Percentiles rank a stretch among this genome's conserved stretches.
Evolutionary conservation across 2,888 invertebrate species (phyloP).

Genomic region (Onthophagus sagittarius): DNA sequence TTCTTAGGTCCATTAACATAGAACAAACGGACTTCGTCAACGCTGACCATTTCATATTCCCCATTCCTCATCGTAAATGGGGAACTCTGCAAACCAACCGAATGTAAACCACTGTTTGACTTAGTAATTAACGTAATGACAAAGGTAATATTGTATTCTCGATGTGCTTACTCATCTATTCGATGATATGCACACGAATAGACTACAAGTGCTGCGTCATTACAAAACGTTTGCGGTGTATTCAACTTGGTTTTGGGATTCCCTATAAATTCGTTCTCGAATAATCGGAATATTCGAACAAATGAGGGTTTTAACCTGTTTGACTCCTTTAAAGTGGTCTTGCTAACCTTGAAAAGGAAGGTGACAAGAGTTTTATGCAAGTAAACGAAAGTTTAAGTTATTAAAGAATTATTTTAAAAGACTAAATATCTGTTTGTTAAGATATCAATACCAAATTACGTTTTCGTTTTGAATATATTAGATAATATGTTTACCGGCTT

Average conservation of each 20-base stretch:
- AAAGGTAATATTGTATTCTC: not conserved
- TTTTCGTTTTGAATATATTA: no score
- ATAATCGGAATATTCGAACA: no score
- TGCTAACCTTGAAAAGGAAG: no score
- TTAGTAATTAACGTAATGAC: not conserved
- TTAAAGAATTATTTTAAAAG: no score
- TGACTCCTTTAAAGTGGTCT: no score
- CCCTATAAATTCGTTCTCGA: not conserved
- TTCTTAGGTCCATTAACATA: not conserved
- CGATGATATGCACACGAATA: not conserved
- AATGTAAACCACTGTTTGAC: not conserved
- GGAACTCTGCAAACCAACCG: not conserved
- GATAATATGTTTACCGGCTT: no score
- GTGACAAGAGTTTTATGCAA: no score
- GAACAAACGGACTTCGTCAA: not conserved
- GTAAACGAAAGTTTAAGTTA: no score
- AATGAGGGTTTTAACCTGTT: no score
- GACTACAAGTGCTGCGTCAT: not conserved
- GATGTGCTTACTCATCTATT: not conserved
- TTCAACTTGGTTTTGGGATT: not conserved
- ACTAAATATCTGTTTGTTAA: no score
- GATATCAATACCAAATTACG: no score
- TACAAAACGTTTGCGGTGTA: not conserved
- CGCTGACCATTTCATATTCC: not conserved
- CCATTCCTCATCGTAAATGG: not conserved